phyloP scores from a whole-genome alignment of 2,797 vertebrate genomes.

The Phoeniculus purpureus region DNA sequence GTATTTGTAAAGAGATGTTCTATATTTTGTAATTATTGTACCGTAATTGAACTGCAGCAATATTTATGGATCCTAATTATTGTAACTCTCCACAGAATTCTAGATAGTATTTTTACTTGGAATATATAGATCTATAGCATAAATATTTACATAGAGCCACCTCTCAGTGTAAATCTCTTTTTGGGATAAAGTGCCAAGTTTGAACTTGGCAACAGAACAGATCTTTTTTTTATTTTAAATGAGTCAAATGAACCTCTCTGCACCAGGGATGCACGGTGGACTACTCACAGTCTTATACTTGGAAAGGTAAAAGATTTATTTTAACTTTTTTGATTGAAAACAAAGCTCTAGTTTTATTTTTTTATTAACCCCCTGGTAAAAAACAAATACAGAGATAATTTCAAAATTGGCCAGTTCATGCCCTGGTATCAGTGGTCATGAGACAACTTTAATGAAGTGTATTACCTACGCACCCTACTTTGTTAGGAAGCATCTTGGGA shows the following conservation, averaged over 20 bases:
- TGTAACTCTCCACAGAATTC: constrained; percentile 82
- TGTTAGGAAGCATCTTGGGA: constrained; percentile 74
- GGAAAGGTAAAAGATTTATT: constrained; percentile 40
- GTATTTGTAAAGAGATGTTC: constrained; percentile 99
- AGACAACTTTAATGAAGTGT: background rate
- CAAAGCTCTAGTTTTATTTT: constrained; percentile 56
- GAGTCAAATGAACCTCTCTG: constrained; percentile 79
- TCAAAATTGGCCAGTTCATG: background rate
- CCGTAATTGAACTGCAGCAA: constrained; percentile 95
- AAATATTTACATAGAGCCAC: constrained; percentile 79
- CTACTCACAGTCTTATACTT: constrained; percentile 53
- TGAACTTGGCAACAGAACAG: constrained; percentile 71
- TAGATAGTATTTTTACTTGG: constrained; percentile 87
- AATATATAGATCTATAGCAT: constrained; percentile 81
- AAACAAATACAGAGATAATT: background rate
- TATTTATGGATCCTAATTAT: constrained; percentile 91
- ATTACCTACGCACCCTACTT: background rate
- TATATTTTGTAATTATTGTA: constrained; percentile 99
- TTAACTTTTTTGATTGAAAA: constrained; percentile 24
- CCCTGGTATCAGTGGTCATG: background rate
- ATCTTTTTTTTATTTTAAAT: constrained; percentile 69
- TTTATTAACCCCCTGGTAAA: constrained; percentile 14
- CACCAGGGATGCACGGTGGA: constrained; percentile 81
- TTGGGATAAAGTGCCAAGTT: constrained; percentile 73
- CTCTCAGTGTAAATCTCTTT: constrained; percentile 74